Percentiles rank a stretch among this genome's conserved stretches.
Evolutionary conservation across 2,113 vertebrate genomes (phyloP).

Genomic region (Oceanodroma tethys): DNA sequence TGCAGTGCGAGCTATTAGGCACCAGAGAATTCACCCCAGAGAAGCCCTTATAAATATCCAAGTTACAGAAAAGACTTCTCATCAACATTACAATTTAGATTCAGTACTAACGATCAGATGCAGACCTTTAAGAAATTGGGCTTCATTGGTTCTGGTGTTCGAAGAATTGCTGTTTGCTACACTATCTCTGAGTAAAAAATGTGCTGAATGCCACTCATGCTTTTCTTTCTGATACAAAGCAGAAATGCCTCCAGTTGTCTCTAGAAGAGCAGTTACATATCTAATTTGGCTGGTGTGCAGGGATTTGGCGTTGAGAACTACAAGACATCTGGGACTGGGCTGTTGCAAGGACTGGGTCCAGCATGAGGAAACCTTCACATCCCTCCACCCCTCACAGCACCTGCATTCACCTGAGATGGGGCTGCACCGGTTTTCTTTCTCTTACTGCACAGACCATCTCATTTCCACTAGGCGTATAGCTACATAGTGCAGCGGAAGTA

Average conservation of each 20-base stretch:
- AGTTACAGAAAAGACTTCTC: neutral
- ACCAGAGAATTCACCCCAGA: neutral
- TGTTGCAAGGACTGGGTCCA: neutral
- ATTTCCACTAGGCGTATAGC: neutral
- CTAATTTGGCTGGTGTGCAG: neutral
- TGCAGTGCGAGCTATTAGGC: neutral
- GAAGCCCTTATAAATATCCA: neutral
- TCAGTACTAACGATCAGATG: neutral
- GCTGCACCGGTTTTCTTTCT: neutral
- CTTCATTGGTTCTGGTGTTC: neutral
- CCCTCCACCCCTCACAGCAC: neutral
- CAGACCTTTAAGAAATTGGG: neutral
- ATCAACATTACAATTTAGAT: neutral
- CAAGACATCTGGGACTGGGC: neutral
- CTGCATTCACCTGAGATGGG: neutral
- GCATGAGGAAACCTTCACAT: neutral
- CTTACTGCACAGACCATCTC: neutral
- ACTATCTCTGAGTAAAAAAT: neutral
- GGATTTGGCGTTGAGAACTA: neutral
- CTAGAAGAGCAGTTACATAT: neutral
- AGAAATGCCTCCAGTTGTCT: neutral
- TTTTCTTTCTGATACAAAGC: neutral
- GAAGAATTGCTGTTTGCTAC: neutral
- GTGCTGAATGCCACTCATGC: neutral
- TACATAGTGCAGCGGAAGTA: neutral